These are phyloP conservation scores for Petrocephalus schoutedeni DNA, from an alignment of 2,797 vertebrate genomes.

Conservation along the genomic window DNA sequence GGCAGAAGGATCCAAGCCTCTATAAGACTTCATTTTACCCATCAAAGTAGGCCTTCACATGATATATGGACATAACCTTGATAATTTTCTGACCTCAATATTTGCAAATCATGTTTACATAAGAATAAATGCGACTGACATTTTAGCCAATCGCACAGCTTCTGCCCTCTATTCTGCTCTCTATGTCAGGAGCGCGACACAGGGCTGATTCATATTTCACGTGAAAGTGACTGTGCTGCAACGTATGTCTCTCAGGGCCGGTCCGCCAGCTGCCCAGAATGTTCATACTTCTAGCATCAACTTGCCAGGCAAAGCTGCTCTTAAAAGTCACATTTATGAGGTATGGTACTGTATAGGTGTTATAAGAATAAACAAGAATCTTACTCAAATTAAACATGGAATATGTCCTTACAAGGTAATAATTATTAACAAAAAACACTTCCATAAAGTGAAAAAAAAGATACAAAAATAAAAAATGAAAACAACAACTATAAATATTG, in stretches of 20 bases:
- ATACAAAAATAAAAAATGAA: neutral
- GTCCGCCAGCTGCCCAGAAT: neutral
- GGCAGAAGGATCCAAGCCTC: neutral
- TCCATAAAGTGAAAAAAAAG: neutral
- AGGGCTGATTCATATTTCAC: neutral
- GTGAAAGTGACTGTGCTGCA: neutral
- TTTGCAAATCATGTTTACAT: neutral
- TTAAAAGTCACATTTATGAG: neutral
- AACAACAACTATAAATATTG: neutral
- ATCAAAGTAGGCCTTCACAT: neutral
- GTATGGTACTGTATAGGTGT: neutral
- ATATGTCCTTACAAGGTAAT: neutral
- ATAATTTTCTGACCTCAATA: neutral
- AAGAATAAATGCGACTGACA: neutral
- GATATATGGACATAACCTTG: neutral
- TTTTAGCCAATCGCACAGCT: neutral
- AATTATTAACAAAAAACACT: neutral
- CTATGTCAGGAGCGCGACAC: neutral
- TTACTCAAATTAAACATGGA: neutral
- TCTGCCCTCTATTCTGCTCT: neutral
- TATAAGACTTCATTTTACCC: neutral
- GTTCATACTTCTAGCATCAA: neutral
- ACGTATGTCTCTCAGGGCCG: neutral
- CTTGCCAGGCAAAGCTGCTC: neutral
- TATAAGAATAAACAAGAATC: neutral